Evolutionary conservation across 2,113 vertebrate species (phyloP).

Genomic region (Delphinapterus leucas): DNA sequence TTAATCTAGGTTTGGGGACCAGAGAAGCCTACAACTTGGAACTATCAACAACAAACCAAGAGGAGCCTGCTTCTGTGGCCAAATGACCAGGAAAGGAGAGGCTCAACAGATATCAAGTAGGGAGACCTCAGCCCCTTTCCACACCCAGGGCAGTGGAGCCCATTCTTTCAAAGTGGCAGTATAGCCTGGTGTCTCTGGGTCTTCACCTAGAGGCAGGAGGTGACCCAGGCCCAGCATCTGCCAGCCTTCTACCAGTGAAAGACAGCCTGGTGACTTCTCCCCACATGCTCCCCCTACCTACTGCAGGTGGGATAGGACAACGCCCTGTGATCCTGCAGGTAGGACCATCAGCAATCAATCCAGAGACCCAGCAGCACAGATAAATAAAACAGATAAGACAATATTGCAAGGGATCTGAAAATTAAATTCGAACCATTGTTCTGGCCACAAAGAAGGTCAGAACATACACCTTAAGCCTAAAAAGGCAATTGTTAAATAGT

Average conservation of each 20-base stretch:
- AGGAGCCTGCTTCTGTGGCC: neutral
- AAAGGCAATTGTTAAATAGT: neutral
- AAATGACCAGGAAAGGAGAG: neutral
- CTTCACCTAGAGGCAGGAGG: neutral
- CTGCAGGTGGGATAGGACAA: neutral
- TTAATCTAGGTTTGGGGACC: neutral
- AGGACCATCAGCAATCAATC: neutral
- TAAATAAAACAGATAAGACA: neutral
- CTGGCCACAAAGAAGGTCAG: neutral
- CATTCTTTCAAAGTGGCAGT: accelerated
- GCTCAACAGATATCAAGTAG: accelerated
- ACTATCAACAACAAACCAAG: neutral
- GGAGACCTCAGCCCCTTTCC: accelerated
- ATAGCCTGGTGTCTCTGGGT: neutral
- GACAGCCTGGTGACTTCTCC: accelerated
- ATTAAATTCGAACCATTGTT: neutral
- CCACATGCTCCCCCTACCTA: accelerated
- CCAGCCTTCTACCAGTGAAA: neutral
- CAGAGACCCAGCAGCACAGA: neutral
- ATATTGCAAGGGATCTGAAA: neutral
- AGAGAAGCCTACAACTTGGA: neutral
- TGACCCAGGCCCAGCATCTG: neutral
- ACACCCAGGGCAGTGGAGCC: accelerated
- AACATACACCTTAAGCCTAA: neutral
- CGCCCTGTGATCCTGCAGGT: accelerated